Percentiles rank a stretch among this genome's conserved stretches.
These are phyloP conservation scores for Florisuga fusca DNA, from an alignment of 2,797 vertebrate genomes.

Conservation along the genomic window DNA sequence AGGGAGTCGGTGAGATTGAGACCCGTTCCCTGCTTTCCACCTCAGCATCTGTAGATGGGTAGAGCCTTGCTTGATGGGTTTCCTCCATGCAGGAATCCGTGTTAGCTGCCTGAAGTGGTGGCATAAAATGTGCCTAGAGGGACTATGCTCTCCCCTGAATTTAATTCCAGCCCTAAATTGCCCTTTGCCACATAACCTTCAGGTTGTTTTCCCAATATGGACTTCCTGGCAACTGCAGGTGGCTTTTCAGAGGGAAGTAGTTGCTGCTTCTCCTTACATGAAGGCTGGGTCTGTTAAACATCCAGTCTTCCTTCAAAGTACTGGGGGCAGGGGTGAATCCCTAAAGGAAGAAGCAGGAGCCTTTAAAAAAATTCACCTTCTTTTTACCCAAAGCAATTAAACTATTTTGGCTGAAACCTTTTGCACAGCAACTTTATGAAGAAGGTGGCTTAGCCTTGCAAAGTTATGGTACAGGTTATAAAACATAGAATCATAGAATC, in stretches of 20 bases:
- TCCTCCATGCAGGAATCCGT: not conserved
- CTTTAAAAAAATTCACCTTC: not conserved
- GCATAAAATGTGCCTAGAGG: fast-evolving
- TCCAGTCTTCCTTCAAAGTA: not conserved
- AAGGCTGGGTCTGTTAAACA: not conserved
- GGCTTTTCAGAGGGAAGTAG: not conserved
- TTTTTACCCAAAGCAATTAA: not conserved
- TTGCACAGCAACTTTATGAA: not conserved
- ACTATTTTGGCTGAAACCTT: not conserved
- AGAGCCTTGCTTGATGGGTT: not conserved
- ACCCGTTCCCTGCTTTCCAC: not conserved
- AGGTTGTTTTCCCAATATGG: not conserved
- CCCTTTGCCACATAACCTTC: fast-evolving
- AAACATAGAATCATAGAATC: not conserved
- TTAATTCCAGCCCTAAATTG: not conserved
- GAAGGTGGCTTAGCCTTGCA: fast-evolving
- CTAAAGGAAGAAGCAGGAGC: not conserved
- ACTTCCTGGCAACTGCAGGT: not conserved
- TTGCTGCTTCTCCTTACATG: not conserved
- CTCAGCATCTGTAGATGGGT: not conserved
- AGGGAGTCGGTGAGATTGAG: not conserved
- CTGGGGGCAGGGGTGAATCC: not conserved
- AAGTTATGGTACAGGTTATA: not conserved
- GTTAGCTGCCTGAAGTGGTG: not conserved
- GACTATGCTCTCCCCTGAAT: not conserved